A percentile compares a stretch with the other conserved stretches of the same genome.
phyloP scores from a whole-genome alignment of 2,113 vertebrate genomes.

The Chloebia gouldiae region DNA sequence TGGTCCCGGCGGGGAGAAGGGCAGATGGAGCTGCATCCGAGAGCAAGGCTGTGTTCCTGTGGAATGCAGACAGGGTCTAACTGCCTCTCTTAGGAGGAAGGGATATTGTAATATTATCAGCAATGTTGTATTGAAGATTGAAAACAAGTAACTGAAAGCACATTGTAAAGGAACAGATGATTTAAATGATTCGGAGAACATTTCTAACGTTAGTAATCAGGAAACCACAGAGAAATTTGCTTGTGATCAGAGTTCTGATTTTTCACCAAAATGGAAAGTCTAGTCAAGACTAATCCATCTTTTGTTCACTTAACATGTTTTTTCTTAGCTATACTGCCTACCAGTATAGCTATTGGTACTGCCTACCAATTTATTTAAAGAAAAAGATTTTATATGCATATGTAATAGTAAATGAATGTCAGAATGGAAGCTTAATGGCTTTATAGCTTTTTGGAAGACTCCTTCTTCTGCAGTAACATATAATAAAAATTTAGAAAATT shows the following conservation, averaged over 20 bases:
- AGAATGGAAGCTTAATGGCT: neutral
- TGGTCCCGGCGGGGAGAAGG: neutral
- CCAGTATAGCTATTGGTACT: no score
- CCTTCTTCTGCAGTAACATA: neutral
- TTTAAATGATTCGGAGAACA: neutral
- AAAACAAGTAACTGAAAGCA: constrained; percentile 51
- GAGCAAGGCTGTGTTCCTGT: neutral
- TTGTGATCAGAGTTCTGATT: constrained; percentile 49
- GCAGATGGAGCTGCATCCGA: neutral
- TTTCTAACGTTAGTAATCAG: constrained; percentile 60
- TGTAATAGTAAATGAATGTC: neutral
- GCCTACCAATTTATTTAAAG: neutral
- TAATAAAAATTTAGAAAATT: neutral
- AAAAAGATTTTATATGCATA: neutral
- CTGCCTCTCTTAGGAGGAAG: neutral
- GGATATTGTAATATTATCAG: constrained; percentile 47
- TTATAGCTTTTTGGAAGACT: neutral
- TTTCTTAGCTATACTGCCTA: neutral
- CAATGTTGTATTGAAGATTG: neutral
- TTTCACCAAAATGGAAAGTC: constrained; percentile 10
- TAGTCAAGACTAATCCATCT: constrained; percentile 25
- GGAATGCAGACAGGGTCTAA: constrained; percentile 16
- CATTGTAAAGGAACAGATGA: constrained; percentile 30
- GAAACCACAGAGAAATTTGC: constrained; percentile 53
- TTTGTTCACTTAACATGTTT: neutral